Conservation (phyloP, 2,888 invertebrate species). For the Branchellion lobata region DNA sequence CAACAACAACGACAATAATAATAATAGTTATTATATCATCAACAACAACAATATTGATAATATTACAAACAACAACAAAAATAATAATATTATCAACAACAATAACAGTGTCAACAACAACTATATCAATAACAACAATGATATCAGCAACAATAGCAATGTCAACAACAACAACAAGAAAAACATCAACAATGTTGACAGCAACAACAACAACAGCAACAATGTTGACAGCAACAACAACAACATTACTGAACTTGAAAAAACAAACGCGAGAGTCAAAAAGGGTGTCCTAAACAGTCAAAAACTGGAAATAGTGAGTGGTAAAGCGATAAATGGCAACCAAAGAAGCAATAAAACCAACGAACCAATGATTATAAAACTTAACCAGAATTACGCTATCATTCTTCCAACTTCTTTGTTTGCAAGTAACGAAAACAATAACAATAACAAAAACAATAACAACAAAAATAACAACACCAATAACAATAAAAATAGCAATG, state of each 20-base stretch:
- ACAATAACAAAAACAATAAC: neutral
- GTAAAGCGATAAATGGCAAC: neutral
- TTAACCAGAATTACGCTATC: neutral
- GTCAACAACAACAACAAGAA: neutral
- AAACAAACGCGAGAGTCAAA: too few relatives aligned
- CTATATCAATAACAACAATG: neutral
- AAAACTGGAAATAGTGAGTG: neutral
- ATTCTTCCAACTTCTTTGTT: neutral
- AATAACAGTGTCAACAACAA: neutral
- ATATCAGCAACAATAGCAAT: neutral
- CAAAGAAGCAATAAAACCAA: neutral
- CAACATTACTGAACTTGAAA: too few relatives aligned
- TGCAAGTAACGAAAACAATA: neutral
- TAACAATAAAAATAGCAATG: neutral
- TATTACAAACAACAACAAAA: neutral
- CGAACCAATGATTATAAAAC: neutral
- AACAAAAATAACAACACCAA: neutral
- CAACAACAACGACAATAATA: neutral
- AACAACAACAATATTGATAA: conserved; percentile 14
- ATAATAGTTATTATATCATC: neutral
- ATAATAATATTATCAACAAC: neutral
- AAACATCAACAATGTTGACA: neutral
- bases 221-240: neutral
- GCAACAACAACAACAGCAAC: neutral
- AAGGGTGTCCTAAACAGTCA: neutral